phyloP scores from a whole-genome alignment of 2,113 vertebrate genomes.

The Pseudorectes ferrugineus region DNA sequence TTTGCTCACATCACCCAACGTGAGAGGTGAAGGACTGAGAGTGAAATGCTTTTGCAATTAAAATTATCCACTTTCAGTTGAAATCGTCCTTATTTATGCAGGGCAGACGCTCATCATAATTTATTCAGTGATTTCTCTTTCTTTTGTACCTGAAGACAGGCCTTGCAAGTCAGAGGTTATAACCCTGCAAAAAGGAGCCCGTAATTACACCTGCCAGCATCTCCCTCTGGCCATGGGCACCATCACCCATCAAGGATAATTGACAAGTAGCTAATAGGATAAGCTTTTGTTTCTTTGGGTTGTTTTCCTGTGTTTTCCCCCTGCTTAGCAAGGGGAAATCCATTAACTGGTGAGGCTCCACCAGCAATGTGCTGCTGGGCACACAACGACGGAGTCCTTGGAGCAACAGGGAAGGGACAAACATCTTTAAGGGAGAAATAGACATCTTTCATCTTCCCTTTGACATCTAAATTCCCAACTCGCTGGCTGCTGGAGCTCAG shows the following conservation, averaged over 20 bases:
- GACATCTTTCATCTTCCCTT: neutral
- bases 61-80: neutral
- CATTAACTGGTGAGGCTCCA: neutral
- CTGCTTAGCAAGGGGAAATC: neutral
- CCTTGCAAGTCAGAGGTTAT: neutral
- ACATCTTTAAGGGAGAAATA: neutral
- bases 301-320: neutral
- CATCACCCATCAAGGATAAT: slow-evolving; percentile 13
- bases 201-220: slow-evolving; percentile 55
- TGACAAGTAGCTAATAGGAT: slow-evolving; percentile 36
- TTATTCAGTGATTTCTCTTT: neutral
- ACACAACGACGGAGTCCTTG: neutral
- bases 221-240: slow-evolving; percentile 5
- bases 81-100: neutral
- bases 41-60: neutral
- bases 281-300: slow-evolving; percentile 8
- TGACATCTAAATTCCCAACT: neutral
- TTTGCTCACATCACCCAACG: neutral
- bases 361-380: neutral
- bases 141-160: neutral
- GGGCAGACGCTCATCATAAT: neutral
- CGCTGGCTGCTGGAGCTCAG: neutral
- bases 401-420: neutral
- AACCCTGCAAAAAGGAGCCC: slow-evolving; percentile 28
- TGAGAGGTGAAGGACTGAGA: neutral